Percentiles rank a stretch among this genome's conserved stretches.
Evolutionary conservation across 2,113 vertebrate species (phyloP).

Genomic region (Platichthys stellatus): DNA sequence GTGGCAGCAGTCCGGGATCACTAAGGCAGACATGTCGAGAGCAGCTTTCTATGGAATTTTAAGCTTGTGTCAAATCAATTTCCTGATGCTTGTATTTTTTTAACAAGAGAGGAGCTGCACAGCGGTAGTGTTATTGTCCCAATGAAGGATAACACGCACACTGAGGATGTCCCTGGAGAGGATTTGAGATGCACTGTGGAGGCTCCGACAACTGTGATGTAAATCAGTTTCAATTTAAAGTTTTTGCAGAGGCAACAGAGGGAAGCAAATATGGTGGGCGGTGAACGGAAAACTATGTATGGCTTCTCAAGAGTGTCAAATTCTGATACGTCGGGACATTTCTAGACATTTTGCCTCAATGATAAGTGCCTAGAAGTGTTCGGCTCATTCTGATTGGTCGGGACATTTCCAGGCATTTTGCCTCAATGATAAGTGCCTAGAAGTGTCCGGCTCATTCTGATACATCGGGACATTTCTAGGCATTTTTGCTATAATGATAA

Average conservation of each 20-base stretch:
- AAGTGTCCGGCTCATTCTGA: too few relatives aligned
- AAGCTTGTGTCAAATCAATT: conserved; percentile 36
- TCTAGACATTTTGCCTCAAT: too few relatives aligned
- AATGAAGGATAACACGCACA: conserved; percentile 31
- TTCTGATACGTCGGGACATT: too few relatives aligned
- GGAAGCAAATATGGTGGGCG: not conserved
- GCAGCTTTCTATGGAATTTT: conserved; percentile 21
- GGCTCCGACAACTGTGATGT: conserved; percentile 24
- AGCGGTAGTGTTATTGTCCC: conserved; percentile 11
- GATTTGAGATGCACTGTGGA: conserved; percentile 25
- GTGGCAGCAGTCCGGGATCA: conserved; percentile 14
- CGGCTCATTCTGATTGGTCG: too few relatives aligned
- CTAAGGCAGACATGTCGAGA: conserved; percentile 17
- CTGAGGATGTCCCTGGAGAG: conserved; percentile 30
- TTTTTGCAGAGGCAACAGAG: conserved; percentile 19
- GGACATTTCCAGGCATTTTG: too few relatives aligned
- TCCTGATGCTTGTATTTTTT: conserved; percentile 20
- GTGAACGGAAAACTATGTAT: conserved; percentile 1
- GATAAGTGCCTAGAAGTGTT: too few relatives aligned
- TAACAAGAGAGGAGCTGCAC: not conserved
- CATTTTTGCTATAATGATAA: too few relatives aligned
- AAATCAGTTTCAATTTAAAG: conserved; percentile 41
- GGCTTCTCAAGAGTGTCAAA: not conserved
- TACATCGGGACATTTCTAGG: too few relatives aligned
- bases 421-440: too few relatives aligned